Evolutionary conservation across 2,113 vertebrate genomes (phyloP), one percentile per base, ranked within the genome.

Genomic region (Coturnix japonica): DNA sequence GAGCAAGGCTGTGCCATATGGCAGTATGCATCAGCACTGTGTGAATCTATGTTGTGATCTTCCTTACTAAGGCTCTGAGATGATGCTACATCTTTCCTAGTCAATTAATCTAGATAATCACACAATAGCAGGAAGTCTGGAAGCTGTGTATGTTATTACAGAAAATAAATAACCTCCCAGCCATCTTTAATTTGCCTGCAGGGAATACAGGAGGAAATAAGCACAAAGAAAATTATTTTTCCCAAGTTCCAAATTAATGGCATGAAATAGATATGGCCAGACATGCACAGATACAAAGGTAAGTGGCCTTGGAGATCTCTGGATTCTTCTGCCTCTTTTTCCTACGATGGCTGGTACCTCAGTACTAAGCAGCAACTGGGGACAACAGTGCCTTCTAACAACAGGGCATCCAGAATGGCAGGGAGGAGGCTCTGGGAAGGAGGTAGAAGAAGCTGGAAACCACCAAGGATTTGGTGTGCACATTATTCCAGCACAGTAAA

Each of bases 61-160:
- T 88, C 90, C 85, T 94, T 84, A 90, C 75, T 86, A 90, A 83
- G 91, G 83, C 64, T 73, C 79, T 61, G 75, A 92, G 85, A 92
- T 81, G 72, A 82, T 90, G 92, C 66, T 88, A 91, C 86, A 96
- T 44, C 88, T 96, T 94, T 86, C 74, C 82, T 78, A 72, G 92
- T 70, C 92, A 91, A 94, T 95, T 94, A 93, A 96, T 94, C 94
- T 92, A 89, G 87, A 93, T 73, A 95, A 94, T 94, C 67, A 4
- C 85, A 91, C 90, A 83, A 91, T 85, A 81, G 86, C 91, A 96
- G 89, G 95, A 92, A 92, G 94, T 91, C 91, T 91, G 89, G 79
- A 89, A 94, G 92, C 95, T 31, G 83, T 91, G 85, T 82, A 46
- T 69, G 63, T 91, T 91, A 90, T 94, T 93, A 89, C 70, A 0